Conservation (phyloP, 2,113 vertebrate species). For the Strix uralensis region DNA sequence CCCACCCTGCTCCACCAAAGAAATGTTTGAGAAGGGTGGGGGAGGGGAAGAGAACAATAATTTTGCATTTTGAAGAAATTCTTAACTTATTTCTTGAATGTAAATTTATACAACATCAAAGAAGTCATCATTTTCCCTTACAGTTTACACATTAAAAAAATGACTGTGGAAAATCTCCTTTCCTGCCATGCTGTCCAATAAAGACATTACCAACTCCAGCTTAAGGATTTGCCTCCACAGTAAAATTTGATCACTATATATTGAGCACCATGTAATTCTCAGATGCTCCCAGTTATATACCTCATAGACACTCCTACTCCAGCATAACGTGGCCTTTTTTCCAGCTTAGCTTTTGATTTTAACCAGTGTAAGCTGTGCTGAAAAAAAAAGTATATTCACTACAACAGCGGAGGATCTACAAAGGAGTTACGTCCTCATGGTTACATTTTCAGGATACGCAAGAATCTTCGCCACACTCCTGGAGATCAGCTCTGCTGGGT, state of each 20-base stretch:
- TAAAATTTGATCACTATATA: neutral
- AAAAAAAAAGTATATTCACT: neutral
- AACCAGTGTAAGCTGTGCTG: neutral
- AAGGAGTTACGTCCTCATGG: neutral
- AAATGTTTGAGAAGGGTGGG: neutral
- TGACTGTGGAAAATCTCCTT: neutral
- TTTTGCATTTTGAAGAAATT: neutral
- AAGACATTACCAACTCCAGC: fast-evolving
- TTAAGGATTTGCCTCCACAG: neutral
- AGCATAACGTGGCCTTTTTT: neutral
- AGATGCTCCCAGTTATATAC: neutral
- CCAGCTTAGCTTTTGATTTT: neutral
- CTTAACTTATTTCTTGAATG: neutral
- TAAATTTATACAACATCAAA: neutral
- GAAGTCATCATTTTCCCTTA: neutral
- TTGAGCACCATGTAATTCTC: neutral
- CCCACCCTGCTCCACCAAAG: neutral
- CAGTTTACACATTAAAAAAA: neutral
- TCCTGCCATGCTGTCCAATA: neutral
- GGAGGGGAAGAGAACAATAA: neutral
- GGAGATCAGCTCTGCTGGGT: neutral
- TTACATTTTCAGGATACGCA: neutral
- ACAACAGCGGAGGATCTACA: neutral
- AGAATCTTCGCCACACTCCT: neutral
- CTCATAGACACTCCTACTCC: neutral